Base-by-base conservation (phyloP, 2,888 invertebrate genomes). In the Linyphia triangularis region DNA sequence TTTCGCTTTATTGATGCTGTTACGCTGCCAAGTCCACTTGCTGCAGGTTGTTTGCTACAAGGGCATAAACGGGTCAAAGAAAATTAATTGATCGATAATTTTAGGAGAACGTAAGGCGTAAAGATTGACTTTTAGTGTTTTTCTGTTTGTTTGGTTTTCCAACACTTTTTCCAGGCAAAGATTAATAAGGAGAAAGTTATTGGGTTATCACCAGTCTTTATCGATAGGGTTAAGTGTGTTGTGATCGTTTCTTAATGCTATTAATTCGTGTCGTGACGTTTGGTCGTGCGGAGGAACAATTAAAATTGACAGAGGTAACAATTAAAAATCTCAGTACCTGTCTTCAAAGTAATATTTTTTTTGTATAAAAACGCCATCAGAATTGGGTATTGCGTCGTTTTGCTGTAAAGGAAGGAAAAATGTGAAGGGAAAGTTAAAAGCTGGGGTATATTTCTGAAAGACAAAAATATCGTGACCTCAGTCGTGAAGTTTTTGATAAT, bases 201-300 rank as follows among this genome's bases (percentile, higher is more conserved):
- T 77, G 63, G 77, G 84, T 84, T 84, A 84, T 84, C 84, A 84
- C 69, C 84, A 30, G 67, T 57, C 40, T 6, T 40, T 65, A 84
- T 84, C 84, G 77, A 77, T 67, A n/a, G 75, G 69, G 77, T 70
- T 70, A 70, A 78, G 40, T 85, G 85, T 69, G 78, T 78, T 85
- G 70, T 70, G 61, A 70, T 77, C 85, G 78, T 78, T 78, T 78
- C 40, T 43, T 78, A 63, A 57, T 26, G 69, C 69, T 67, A 77
- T 85, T 85, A 77, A 33, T 16, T 40, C 40, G 40, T 40, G 19
- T 43, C 67, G 57, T 61, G 37, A 72, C 19, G 30, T 51, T 16
- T n/a, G 16, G 9, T 51, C 51, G 51, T 51, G 51, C 51, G 51
- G 5, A 16, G 51, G 51, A 51, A 6, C 51, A 16, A 16, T 51